phyloP scores from a whole-genome alignment of 2,888 invertebrate species.

The Protodeltote pygarga region DNA sequence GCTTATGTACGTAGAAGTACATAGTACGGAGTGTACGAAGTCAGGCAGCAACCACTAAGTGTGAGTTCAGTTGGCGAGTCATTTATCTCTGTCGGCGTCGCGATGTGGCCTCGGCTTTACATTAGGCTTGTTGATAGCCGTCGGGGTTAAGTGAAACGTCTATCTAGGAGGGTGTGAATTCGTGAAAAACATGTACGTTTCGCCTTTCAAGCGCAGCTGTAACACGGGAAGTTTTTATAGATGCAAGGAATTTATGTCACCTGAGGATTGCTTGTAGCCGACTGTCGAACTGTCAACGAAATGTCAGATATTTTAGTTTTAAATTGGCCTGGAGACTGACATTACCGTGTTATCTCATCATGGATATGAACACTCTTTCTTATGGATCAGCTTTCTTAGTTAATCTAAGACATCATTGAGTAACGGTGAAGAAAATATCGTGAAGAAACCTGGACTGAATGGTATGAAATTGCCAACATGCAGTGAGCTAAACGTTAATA shows the following conservation, averaged over 20 bases:
- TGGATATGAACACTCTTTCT: no score
- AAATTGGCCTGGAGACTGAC: no score
- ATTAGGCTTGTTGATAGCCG: conserved; percentile 68
- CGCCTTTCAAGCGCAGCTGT: conserved; percentile 44
- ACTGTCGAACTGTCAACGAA: conserved; percentile 1
- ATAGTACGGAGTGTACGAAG: conserved; percentile 28
- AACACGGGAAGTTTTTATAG: conserved; percentile 31
- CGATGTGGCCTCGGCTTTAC: conserved; percentile 67
- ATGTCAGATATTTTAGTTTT: conserved; percentile 4
- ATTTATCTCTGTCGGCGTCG: conserved; percentile 71
- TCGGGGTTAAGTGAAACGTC: conserved; percentile 61
- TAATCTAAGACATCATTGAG: no score
- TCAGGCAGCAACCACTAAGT: conserved; percentile 46
- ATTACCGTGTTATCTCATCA: no score
- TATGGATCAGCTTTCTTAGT: no score
- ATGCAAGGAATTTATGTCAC: conserved; percentile 10
- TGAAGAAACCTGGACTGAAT: no score
- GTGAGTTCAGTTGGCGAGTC: conserved; percentile 52
- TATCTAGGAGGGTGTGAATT: conserved; percentile 50
- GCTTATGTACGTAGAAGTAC: conserved; percentile 31
- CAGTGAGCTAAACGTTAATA: no score
- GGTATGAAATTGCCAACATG: no score
- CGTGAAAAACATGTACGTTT: conserved; percentile 51
- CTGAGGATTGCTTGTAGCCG: conserved; percentile 10
- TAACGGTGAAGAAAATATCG: no score